Base-by-base conservation (phyloP, 2,888 invertebrate species). In the Julus scandinavius region DNA sequence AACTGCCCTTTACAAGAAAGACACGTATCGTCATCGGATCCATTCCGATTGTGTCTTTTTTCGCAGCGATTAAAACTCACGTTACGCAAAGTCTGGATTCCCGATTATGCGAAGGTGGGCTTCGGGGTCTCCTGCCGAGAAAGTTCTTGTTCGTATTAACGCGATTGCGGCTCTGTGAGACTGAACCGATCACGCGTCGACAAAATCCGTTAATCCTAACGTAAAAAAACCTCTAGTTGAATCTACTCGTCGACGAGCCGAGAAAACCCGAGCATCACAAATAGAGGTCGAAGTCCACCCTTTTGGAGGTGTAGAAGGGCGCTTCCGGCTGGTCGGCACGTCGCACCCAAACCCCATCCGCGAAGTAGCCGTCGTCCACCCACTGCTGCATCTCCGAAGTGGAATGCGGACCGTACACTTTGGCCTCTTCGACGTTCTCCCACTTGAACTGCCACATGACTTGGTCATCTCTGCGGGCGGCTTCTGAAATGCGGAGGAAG, bases 221-320 rank as follows among this genome's bases (percentile, higher is more conserved):
- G 29, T 29, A 29, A 29, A 1, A 63, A 63, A 63, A 20, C 63
- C 20, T 9, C 15, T 49, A 4, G 1, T 63, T 63, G 7, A 63
- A 63, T 63, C 63, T 63, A 63, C 20, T n/a, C n/a, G 5, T 20
- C 20, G n/a, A 9, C 20, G 9, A 3, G 9, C 20, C 6, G n/a
- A 20, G n/a, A 63, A 54, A 63, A n/a, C 40, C 13, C 50, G 5
- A 13, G 15, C 45, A 41, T 80, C 83, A 97, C 92, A 96, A 93
- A 92, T 98, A 98, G 90, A 98, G 93, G 92, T 98, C 98, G 94
- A 98, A 98, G 92, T 98, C 98, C 91, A 98, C 96, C 92, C 98
- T 94, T 91, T 95, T 96, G 1, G 97, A 97, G 87, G 94, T 95
- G 92, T 98, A 98, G 92, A 98, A 98, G 88, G 95, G 94, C 91